Percentiles rank a stretch among this genome's conserved stretches.
These are phyloP conservation scores for Cryptocephalus primarius DNA, from an alignment of 2,888 invertebrate species.

Conservation along the genomic window DNA sequence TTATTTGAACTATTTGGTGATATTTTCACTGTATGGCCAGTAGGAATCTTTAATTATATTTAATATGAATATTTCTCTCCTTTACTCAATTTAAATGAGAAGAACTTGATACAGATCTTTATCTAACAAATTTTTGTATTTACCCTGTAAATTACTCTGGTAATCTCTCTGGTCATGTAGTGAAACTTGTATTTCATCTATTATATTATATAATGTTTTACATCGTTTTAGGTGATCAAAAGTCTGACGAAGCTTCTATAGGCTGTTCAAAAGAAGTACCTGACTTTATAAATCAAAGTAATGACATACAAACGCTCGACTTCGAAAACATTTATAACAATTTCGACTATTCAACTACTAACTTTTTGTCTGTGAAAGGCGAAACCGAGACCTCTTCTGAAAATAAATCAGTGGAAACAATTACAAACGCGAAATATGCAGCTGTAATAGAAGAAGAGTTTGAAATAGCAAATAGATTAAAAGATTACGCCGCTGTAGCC, in stretches of 20 bases:
- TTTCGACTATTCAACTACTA: slow-evolving; percentile 10
- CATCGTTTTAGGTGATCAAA: too few species aligned
- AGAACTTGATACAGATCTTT: too few species aligned
- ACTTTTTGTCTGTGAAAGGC: not conserved
- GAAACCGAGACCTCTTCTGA: slow-evolving; percentile 3
- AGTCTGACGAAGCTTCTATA: not conserved
- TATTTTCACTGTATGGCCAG: too few species aligned
- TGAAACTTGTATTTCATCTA: too few species aligned
- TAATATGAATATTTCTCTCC: too few species aligned
- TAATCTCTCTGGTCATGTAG: too few species aligned
- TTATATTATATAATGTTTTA: too few species aligned
- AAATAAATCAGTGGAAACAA: slow-evolving; percentile 7
- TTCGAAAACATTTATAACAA: slow-evolving; percentile 20
- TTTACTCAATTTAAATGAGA: too few species aligned
- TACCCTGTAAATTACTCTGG: too few species aligned
- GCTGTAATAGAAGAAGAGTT: slow-evolving; percentile 31
- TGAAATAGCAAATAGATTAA: slow-evolving; percentile 33
- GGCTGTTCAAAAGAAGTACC: slow-evolving; percentile 6
- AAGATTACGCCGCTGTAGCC: slow-evolving; percentile 36
- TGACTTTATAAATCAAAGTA: slow-evolving; percentile 3
- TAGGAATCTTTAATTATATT: too few species aligned
- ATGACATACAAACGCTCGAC: slow-evolving; percentile 9
- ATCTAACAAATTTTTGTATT: too few species aligned
- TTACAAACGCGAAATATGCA: slow-evolving; percentile 25
- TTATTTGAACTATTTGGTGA: too few species aligned